Evolutionary conservation across 2,113 vertebrate species (phyloP).

Genomic region (Vimba vimba): DNA sequence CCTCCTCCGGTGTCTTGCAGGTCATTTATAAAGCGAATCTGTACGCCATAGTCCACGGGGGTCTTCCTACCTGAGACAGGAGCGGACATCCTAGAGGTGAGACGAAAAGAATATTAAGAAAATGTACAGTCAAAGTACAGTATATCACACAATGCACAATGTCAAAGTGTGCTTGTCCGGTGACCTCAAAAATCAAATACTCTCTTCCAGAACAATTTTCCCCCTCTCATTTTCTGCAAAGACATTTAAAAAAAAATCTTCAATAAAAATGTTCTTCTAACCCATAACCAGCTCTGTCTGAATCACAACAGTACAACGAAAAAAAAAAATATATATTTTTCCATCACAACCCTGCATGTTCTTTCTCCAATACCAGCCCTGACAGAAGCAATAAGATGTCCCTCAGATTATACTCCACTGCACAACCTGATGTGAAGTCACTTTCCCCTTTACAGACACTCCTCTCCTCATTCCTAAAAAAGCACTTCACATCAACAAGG

Average conservation of each 20-base stretch:
- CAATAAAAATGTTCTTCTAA: background rate
- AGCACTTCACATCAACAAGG: slow-evolving; percentile 8
- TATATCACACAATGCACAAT: too few relatives aligned
- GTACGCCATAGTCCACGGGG: slow-evolving; percentile 87
- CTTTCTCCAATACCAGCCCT: background rate
- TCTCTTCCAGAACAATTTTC: background rate
- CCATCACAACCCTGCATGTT: background rate
- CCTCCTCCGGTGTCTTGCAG: slow-evolving; percentile 66
- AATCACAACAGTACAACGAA: background rate
- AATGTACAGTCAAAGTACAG: background rate
- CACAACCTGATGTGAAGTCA: slow-evolving; percentile 12
- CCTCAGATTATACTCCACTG: background rate
- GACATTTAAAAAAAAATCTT: background rate
- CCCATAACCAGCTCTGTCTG: background rate
- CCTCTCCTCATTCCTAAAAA: background rate
- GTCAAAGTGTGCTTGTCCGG: background rate
- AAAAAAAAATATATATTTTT: background rate
- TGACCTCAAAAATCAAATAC: slow-evolving; percentile 6
- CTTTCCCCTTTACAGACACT: background rate
- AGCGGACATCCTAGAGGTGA: slow-evolving; percentile 69
- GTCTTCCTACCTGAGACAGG: slow-evolving; percentile 75
- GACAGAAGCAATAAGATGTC: background rate
- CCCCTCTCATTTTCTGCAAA: background rate
- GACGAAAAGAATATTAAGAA: background rate
- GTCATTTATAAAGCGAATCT: slow-evolving; percentile 93